Evolutionary conservation across 2,797 vertebrate species (phyloP).

Genomic region (Xenops minutus): DNA sequence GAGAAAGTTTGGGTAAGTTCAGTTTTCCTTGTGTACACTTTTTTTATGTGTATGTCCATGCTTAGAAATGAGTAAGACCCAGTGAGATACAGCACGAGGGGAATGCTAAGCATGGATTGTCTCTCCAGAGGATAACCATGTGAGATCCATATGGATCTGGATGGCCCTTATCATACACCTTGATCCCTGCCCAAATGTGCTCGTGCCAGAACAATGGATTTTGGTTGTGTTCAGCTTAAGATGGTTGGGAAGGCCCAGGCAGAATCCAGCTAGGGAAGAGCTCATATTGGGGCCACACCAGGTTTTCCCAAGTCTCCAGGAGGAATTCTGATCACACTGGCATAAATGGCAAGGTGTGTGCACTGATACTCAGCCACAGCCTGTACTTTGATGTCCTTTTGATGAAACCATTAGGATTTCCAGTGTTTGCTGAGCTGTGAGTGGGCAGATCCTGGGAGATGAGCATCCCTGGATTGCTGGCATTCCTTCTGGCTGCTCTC

Average conservation of each 20-base stretch:
- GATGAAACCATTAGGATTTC: accelerated
- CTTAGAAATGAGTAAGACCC: neutral
- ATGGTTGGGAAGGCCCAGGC: neutral
- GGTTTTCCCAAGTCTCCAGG: neutral
- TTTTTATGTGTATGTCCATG: neutral
- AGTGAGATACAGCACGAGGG: neutral
- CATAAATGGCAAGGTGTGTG: neutral
- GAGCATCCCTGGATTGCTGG: neutral
- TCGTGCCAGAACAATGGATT: neutral
- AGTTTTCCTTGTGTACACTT: neutral
- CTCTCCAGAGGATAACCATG: neutral
- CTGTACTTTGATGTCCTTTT: neutral
- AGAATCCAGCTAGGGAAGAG: neutral
- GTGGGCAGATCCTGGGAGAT: neutral
- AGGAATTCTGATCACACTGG: accelerated
- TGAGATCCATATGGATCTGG: neutral
- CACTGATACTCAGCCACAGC: accelerated
- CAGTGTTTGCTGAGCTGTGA: neutral
- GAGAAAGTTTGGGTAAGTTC: neutral
- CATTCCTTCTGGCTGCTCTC: neutral
- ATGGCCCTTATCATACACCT: accelerated
- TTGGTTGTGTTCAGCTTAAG: neutral
- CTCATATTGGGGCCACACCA: accelerated
- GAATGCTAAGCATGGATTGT: neutral
- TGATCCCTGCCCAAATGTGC: neutral